Conservation (phyloP, 2,888 invertebrate species). For the Plagiodera versicolora region DNA sequence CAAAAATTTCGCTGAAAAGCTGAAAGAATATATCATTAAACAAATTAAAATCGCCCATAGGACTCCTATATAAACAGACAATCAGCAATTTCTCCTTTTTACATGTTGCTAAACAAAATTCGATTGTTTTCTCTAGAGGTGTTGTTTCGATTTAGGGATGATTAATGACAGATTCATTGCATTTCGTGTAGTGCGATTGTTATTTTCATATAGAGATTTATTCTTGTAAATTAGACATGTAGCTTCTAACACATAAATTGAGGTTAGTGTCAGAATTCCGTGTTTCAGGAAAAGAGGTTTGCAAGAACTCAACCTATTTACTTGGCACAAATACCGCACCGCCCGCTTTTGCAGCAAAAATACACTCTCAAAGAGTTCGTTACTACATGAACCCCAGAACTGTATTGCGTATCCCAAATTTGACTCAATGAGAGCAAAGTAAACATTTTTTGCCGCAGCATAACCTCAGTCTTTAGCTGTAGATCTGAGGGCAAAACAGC, state of each 20-base stretch:
- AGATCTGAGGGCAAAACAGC: background rate
- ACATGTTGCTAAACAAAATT: conserved; percentile 1
- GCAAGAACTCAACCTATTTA: too few relatives aligned
- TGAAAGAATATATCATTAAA: background rate
- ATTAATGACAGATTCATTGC: background rate
- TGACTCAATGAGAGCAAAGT: conserved; percentile 6
- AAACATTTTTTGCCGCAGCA: conserved; percentile 1
- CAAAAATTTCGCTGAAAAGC: background rate
- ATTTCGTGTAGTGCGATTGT: background rate
- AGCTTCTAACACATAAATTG: too few relatives aligned
- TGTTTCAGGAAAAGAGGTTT: background rate
- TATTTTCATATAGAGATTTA: background rate
- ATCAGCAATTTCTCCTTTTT: background rate
- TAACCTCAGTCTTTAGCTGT: conserved; percentile 2
- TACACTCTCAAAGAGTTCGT: conserved; percentile 5
- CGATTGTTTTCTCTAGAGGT: background rate
- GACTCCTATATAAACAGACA: background rate
- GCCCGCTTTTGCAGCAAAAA: conserved; percentile 5
- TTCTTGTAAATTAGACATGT: background rate
- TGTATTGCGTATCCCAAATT: conserved; percentile 1
- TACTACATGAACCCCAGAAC: conserved; percentile 1
- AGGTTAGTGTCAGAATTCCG: background rate
- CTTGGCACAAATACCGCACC: background rate
- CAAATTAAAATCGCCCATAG: background rate
- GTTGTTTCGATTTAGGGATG: background rate